Conservation (phyloP, 2,888 invertebrate species). For the Troides aeacus region DNA sequence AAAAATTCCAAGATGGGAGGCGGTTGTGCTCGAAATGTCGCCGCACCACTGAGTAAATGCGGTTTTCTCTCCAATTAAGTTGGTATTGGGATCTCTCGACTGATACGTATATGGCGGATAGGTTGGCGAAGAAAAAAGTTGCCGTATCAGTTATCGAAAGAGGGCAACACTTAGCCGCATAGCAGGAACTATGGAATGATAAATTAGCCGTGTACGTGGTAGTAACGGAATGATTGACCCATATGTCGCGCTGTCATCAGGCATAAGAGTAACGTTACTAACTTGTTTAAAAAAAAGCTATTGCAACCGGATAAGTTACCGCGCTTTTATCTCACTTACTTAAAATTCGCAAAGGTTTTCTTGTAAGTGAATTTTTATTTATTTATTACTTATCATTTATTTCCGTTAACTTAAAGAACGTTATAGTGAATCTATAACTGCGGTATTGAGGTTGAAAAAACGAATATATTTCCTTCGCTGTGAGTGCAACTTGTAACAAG, state of each 20-base stretch:
- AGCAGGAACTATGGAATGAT: constrained; percentile 35
- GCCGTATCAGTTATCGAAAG: constrained; percentile 41
- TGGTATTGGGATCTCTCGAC: constrained; percentile 63
- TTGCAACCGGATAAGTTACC: background rate
- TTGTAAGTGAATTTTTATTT: no score
- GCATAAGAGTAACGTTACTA: background rate
- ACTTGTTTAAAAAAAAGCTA: background rate
- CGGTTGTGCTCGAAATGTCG: constrained; percentile 39
- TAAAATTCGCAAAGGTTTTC: no score
- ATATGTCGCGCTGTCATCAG: constrained; percentile 17
- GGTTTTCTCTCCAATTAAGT: constrained; percentile 67
- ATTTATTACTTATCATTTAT: no score
- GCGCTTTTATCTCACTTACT: background rate
- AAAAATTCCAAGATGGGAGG: constrained; percentile 48
- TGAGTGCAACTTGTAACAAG: no score
- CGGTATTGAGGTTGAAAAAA: no score
- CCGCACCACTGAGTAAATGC: constrained; percentile 42
- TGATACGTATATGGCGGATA: constrained; percentile 42
- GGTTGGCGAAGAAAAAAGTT: constrained; percentile 50
- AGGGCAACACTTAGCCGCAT: constrained; percentile 33
- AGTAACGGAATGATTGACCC: constrained; percentile 26
- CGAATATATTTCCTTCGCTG: no score
- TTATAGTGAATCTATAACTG: no score
- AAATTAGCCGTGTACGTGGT: constrained; percentile 25
- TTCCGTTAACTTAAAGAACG: no score